Evolutionary conservation across 2,888 invertebrate species (phyloP), one percentile per base, ranked within the genome.

Genomic region (Allygus modestus): DNA sequence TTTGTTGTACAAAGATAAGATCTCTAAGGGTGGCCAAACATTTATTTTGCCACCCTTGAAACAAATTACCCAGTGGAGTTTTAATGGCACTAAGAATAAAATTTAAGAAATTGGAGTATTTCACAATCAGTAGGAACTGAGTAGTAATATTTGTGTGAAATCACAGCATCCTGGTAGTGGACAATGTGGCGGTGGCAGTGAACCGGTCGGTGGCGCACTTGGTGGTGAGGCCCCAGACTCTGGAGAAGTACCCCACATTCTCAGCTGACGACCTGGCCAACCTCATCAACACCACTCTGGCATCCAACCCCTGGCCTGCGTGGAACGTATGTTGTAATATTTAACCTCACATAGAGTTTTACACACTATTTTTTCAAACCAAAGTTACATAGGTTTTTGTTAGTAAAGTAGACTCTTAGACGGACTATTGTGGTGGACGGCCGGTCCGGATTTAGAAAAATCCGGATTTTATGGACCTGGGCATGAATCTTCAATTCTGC

Each of bases 321-420:
- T 92, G 92, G 92, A 90, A 92, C 89, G 92, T 92, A 88, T 90
- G 90, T 89, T n/a, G 17, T 11, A 7, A 69, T 1, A 17, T 17
- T 51, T 51, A 51, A 26, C 9, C 51, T 51, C 4, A 51, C 12
- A n/a, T n/a, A n/a, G n/a, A n/a, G n/a, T n/a, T n/a, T n/a, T n/a
- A 41, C n/a, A n/a, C n/a, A n/a, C n/a, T n/a, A n/a, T n/a, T n/a
- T n/a, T n/a, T n/a, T 46, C 65, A 41, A 75, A 37, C 54, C 26
- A 82, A 33, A 73, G 41, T 77, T 23, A 41, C 37, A 83, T 41
- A 83, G 58, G 75, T 73, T 28, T 81, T 54, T 31, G 83, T 69
- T 84, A 75, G 83, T 84, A n/a, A n/a, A n/a, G n/a, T n/a, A n/a
- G n/a, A 71, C 9, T 12, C 46, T 12, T 12, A 12, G 46, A 12